Evolutionary conservation across 1,140 invertebrate species (phyloP), one percentile per base, ranked within the genome.

Genomic region (Portunus trituberculatus): DNA sequence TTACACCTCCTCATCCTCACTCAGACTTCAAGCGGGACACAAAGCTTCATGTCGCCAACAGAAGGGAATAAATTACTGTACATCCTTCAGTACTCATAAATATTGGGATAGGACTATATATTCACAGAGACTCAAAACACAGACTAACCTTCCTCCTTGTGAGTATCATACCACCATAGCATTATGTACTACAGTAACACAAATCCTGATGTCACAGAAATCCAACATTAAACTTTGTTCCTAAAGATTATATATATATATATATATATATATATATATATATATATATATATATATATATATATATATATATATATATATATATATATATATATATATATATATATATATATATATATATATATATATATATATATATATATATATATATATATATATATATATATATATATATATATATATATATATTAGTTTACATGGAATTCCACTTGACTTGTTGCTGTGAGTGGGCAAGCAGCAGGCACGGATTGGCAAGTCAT

Each of bases 41-140:
- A n/a, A 7, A n/a, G 2, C 8, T 20, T 76, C 67, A 76, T n/a
- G n/a, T n/a, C 67, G n/a, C 67, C 67, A 76, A 76, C 67, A n/a
- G 67, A 76, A 76, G 67, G 67, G 67, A 76, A 76, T 76, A 76
- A 76, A 76, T 76, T n/a, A 76, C 67, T 76, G 67, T 76, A n/a
- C 67, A 76, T n/a, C n/a, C 67, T 76, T 76, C 67, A n/a, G 67
- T 76, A 76, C 67, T 76, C 67, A 76, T 76, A 76, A 76, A n/a
- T 76, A n/a, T 76, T n/a, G n/a, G 67, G 67, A 76, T 76, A n/a
- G 67, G 67, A n/a, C n/a, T 76, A 76, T n/a, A 76, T 76, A 76
- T 76, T 76, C 67, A 76, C 67, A 76, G 52, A 59, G 20, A 76
- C 67, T 76, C 67, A 76, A n/a, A 76, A 76, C 20, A n/a, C 20